These are phyloP conservation scores for Leptonema lineaticorne DNA, from an alignment of 1,140 invertebrate genomes.

Conservation along the genomic window DNA sequence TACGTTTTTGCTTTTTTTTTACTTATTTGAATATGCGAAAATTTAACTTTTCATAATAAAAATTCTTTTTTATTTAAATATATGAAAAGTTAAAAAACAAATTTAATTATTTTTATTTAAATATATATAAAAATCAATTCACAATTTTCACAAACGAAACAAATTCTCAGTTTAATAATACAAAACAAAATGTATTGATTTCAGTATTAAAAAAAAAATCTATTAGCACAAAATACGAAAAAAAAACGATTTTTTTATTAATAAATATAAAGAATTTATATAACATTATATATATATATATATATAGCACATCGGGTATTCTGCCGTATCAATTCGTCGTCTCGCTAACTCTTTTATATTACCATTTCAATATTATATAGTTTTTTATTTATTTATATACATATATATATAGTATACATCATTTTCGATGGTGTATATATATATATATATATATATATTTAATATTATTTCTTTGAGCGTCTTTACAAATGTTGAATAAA, in stretches of 20 bases:
- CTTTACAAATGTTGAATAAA: slow-evolving; percentile 37
- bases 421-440: slow-evolving; percentile 32
- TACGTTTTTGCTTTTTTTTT: no score
- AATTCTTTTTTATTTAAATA: no score
- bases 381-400: slow-evolving; percentile 31
- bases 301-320: slow-evolving; percentile 9
- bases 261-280: background rate
- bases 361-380: slow-evolving; percentile 37
- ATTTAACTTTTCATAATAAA: no score
- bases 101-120: no score
- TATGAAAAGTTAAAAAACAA: no score
- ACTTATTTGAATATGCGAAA: no score
- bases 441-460: slow-evolving; percentile 31
- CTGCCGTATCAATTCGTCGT: slow-evolving; percentile 33
- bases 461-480: slow-evolving; percentile 35
- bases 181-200: no score
- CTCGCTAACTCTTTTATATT: slow-evolving; percentile 34
- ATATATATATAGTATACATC: slow-evolving; percentile 26
- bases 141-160: no score
- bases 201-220: no score
- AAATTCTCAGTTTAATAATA: no score
- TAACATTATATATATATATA: background rate
- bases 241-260: background rate
- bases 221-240: no score
- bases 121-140: no score